Evolutionary conservation across 2,797 vertebrate genomes (phyloP).

Genomic region (Sibirionetta formosa): DNA sequence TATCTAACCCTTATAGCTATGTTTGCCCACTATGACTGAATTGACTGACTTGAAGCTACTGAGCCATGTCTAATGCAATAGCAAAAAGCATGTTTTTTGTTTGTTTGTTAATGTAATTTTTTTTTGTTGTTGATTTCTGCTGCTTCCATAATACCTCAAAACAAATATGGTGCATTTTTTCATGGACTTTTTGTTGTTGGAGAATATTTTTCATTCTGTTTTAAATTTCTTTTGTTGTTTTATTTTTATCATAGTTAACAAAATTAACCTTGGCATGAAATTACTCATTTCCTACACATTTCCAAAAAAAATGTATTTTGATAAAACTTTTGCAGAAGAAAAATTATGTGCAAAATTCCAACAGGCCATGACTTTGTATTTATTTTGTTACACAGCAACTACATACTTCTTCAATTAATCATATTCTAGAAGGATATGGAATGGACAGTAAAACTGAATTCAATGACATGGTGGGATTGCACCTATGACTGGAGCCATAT

Average conservation of each 20-base stretch:
- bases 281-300: rapidly evolving
- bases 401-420: neutral
- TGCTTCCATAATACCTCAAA: neutral
- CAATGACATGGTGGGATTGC: neutral
- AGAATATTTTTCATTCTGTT: neutral
- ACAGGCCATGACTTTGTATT: rapidly evolving
- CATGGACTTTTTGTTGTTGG: neutral
- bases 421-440: neutral
- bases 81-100: too few relatives aligned
- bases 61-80: neutral
- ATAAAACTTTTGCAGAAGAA: neutral
- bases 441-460: neutral
- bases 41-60: neutral
- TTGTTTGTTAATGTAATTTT: neutral
- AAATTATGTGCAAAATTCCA: neutral
- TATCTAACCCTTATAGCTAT: rapidly evolving
- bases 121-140: neutral
- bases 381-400: neutral
- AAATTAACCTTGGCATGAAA: neutral
- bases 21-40: neutral
- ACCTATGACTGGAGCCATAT: too few relatives aligned
- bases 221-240: neutral
- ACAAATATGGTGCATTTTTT: neutral
- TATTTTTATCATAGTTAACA: neutral
- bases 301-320: neutral